A percentile compares a stretch with the other conserved stretches of the same genome.
phyloP scores from a whole-genome alignment of 2,797 vertebrate species.

The Craterocephalus amniculus region DNA sequence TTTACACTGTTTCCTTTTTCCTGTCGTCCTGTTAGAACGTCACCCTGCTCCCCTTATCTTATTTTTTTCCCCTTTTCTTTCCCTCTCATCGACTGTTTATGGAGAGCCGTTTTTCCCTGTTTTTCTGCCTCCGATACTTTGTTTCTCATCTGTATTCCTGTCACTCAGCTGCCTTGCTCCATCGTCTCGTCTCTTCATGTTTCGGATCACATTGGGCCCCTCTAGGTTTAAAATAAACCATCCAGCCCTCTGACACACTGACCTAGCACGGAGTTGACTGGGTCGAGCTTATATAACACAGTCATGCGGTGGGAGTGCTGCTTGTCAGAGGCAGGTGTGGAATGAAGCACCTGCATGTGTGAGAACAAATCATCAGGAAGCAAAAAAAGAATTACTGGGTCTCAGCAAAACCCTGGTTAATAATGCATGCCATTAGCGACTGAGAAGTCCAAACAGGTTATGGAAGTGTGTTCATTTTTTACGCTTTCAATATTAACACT shows the following conservation, averaged over 20 bases:
- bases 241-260: slow-evolving; percentile 65
- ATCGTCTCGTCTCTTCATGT: slow-evolving; percentile 5
- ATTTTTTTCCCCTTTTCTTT: slow-evolving; percentile 40
- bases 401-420: background rate
- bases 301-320: slow-evolving; percentile 51
- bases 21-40: slow-evolving; percentile 45
- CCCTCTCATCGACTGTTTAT: slow-evolving; percentile 49
- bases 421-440: background rate
- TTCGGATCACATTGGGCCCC: slow-evolving; percentile 25
- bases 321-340: slow-evolving; percentile 69
- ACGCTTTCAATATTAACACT: background rate
- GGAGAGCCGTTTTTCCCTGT: slow-evolving; percentile 21
- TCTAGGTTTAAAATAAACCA: slow-evolving; percentile 38
- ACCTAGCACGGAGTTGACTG: slow-evolving; percentile 56
- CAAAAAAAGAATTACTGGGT: background rate
- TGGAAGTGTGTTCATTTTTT: background rate
- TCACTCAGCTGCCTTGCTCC: slow-evolving; percentile 1
- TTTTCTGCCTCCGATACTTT: slow-evolving; percentile 24
- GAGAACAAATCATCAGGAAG: slow-evolving; percentile 4
- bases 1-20: slow-evolving; percentile 70
- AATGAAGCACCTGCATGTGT: slow-evolving; percentile 63
- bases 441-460: background rate
- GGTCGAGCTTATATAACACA: slow-evolving; percentile 62
- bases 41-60: slow-evolving; percentile 23
- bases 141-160: slow-evolving; percentile 36